Percentiles rank a stretch among this genome's conserved stretches.
Evolutionary conservation across 1,140 invertebrate species (phyloP).

Genomic region (Philotrypesis tridentata): DNA sequence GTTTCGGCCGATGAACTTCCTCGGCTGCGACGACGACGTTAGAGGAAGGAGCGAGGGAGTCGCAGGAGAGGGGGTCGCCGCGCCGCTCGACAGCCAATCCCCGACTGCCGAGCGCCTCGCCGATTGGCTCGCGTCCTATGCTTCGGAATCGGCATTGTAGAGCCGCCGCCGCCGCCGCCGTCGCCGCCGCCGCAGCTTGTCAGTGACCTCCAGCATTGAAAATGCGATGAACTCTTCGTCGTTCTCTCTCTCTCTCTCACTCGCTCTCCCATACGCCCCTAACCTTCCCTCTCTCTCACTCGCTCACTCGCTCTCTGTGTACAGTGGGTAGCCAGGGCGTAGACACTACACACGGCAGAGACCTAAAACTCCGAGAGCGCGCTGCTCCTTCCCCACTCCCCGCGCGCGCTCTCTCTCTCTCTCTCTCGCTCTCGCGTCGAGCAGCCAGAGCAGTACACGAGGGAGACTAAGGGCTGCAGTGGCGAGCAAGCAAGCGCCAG

Average conservation of each 20-base stretch:
- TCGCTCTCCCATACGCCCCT: conserved; percentile 24
- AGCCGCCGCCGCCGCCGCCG: conserved; percentile 27
- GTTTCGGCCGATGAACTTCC: conserved; percentile 80
- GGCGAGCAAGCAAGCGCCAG: conserved; percentile 55
- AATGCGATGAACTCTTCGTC: conserved; percentile 76
- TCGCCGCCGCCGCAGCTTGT: conserved; percentile 64
- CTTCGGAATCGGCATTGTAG: conserved; percentile 58
- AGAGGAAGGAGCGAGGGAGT: background rate
- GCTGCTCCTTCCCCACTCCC: conserved; percentile 30
- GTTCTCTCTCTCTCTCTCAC: conserved; percentile 49
- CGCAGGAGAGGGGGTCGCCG: conserved; percentile 43
- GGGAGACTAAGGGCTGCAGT: conserved; percentile 68
- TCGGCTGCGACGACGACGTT: conserved; percentile 46
- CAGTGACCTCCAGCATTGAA: conserved; percentile 79
- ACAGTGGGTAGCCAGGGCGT: conserved; percentile 62
- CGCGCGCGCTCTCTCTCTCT: conserved; percentile 9
- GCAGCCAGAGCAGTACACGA: conserved; percentile 7
- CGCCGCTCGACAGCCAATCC: conserved; percentile 61
- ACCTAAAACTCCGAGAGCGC: conserved; percentile 4
- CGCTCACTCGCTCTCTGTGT: conserved; percentile 33
- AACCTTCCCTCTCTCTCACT: background rate
- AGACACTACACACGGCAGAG: conserved; percentile 4
- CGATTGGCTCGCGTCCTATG: conserved; percentile 56
- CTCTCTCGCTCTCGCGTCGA: conserved; percentile 20
- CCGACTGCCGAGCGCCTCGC: conserved; percentile 23